Evolutionary conservation across 2,113 vertebrate species (phyloP).

Genomic region (Myotis brandtii): DNA sequence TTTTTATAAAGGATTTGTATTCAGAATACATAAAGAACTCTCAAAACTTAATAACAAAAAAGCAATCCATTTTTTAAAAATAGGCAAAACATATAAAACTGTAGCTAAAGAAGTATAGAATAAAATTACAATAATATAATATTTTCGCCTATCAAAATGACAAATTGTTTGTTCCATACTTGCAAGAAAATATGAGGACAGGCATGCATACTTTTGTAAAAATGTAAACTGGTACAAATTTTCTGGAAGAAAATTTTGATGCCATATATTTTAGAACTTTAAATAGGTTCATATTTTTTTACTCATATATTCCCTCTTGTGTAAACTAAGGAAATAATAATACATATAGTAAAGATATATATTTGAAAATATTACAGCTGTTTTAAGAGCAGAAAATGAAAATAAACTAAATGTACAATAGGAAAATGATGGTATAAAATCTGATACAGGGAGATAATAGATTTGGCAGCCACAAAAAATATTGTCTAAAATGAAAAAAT

Average conservation of each 20-base stretch:
- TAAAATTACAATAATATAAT: constrained; percentile 21
- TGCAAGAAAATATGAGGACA: neutral
- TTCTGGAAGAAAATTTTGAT: neutral
- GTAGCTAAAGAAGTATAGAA: neutral
- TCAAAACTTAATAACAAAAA: constrained; percentile 1
- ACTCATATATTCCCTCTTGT: neutral
- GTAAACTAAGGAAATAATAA: neutral
- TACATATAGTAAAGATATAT: neutral
- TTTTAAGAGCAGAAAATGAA: neutral
- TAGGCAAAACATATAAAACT: neutral
- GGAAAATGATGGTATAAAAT: neutral
- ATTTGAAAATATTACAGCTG: neutral
- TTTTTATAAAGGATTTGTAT: neutral
- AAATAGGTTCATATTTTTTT: neutral
- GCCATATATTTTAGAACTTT: neutral
- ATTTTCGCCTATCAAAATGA: constrained; percentile 33
- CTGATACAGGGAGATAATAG: neutral
- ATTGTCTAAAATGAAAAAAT: neutral
- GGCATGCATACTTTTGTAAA: neutral
- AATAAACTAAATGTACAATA: neutral
- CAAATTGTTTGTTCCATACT: neutral
- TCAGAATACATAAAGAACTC: neutral
- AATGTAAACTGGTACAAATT: constrained; percentile 7
- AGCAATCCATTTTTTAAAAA: neutral
- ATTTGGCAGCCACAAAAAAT: neutral